phyloP scores from a whole-genome alignment of 2,113 vertebrate genomes.

The Thunnus thynnus region DNA sequence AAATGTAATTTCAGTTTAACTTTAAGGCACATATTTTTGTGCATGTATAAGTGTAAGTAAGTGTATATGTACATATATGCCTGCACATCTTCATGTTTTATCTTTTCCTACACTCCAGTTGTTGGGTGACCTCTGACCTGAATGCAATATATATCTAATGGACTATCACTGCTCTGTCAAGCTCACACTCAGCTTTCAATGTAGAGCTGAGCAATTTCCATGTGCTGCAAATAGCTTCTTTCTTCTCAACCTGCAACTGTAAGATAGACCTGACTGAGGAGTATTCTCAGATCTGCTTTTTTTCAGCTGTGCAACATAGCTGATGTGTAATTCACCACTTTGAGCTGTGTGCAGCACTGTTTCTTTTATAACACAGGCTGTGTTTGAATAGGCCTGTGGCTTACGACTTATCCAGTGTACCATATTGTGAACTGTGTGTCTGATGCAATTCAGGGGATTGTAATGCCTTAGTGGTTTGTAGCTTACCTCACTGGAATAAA shows the following conservation, averaged over 20 bases:
- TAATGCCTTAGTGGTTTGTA: conserved; percentile 48
- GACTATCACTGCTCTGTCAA: conserved; percentile 53
- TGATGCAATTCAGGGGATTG: conserved; percentile 62
- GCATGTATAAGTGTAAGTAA: not conserved
- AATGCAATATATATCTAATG: conserved; percentile 26
- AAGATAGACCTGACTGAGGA: conserved; percentile 52
- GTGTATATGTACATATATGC: not conserved
- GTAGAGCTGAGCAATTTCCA: conserved; percentile 23
- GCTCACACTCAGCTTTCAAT: conserved; percentile 18
- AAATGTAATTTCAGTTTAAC: no score
- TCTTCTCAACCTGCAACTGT: conserved; percentile 45
- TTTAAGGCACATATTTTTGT: not conserved
- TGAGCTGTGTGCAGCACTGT: conserved; percentile 43
- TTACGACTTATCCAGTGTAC: conserved; percentile 68
- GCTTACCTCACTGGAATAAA: conserved; percentile 55
- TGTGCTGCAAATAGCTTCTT: conserved; percentile 52
- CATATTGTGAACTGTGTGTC: conserved; percentile 63
- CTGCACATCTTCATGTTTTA: not conserved
- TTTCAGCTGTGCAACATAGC: conserved; percentile 42
- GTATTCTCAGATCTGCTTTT: conserved; percentile 52
- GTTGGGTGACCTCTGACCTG: conserved; percentile 45
- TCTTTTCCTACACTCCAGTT: not conserved
- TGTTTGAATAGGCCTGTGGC: conserved; percentile 64
- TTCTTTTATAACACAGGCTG: conserved; percentile 53
- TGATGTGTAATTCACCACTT: conserved; percentile 52